These are phyloP conservation scores for Amphimedon queenslandica DNA, from an alignment of 37 sponge, comb jelly and placozoan genomes.

Conservation along the genomic window DNA sequence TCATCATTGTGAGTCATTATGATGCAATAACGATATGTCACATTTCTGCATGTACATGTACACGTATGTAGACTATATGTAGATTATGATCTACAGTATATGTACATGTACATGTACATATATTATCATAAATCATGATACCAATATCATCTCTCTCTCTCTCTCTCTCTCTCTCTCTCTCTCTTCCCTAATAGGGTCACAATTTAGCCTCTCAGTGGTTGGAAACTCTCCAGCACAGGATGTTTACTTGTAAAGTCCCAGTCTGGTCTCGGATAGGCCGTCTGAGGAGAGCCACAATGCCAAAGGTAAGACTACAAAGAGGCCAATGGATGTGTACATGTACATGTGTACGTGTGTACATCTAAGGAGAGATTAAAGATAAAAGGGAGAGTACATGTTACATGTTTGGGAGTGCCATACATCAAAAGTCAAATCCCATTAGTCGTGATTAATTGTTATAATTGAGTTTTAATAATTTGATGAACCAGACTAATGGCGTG, in stretches of 20 bases:
- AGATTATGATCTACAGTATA: neutral
- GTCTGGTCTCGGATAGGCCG: slow-evolving; percentile 89
- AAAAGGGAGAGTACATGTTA: too few relatives aligned
- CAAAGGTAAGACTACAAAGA: slow-evolving; percentile 40
- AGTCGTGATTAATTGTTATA: too few relatives aligned
- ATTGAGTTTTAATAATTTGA: too few relatives aligned
- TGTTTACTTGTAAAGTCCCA: slow-evolving; percentile 75
- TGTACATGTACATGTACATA: slow-evolving; percentile 3
- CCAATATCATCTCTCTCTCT: too few relatives aligned
- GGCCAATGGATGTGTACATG: slow-evolving; percentile 2
- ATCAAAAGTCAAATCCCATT: too few relatives aligned
- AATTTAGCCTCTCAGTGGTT: slow-evolving; percentile 44
- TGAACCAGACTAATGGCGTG: too few relatives aligned
- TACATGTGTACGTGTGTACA: neutral
- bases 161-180: neutral
- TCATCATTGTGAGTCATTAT: slow-evolving; percentile 59
- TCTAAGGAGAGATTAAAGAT: neutral
- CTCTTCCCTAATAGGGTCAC: slow-evolving; percentile 47
- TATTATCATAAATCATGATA: neutral
- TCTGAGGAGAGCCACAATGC: slow-evolving; percentile 62
- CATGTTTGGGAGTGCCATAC: too few relatives aligned
- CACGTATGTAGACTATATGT: too few relatives aligned
- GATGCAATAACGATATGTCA: too few relatives aligned
- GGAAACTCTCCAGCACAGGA: slow-evolving; percentile 75
- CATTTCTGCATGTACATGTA: slow-evolving; percentile 21